These are phyloP conservation scores for Anas bahamensis DNA, from an alignment of 2,797 vertebrate genomes.

Conservation along the genomic window DNA sequence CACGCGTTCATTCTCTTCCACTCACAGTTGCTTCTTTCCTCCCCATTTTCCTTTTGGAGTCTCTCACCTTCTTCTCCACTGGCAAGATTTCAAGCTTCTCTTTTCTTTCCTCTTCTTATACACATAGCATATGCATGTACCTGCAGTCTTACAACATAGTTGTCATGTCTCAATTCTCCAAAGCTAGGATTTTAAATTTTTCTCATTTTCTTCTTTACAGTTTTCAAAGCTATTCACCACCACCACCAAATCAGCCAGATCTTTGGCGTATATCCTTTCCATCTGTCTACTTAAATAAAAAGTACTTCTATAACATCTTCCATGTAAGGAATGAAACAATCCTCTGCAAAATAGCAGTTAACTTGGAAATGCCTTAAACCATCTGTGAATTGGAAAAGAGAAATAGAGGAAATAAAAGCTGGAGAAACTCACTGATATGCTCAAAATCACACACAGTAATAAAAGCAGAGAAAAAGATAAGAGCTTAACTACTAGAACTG, in stretches of 20 bases:
- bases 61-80: background rate
- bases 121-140: rapidly evolving
- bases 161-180: background rate
- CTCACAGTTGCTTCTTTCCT: background rate
- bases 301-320: background rate
- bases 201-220: background rate
- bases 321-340: background rate
- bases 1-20: background rate
- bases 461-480: background rate
- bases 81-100: background rate
- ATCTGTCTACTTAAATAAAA: constrained; percentile 8
- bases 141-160: background rate
- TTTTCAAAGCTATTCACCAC: constrained; percentile 17
- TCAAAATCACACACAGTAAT: background rate
- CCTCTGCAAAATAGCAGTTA: background rate
- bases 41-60: background rate
- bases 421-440: background rate
- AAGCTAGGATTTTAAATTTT: background rate
- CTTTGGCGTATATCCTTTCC: background rate
- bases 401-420: background rate
- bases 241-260: background rate
- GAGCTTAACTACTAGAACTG: background rate
- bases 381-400: constrained; percentile 23
- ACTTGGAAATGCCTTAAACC: constrained; percentile 12
- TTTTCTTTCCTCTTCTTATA: background rate